phyloP scores from a whole-genome alignment of 2,113 vertebrate genomes.

The Ancistrus triradiatus region DNA sequence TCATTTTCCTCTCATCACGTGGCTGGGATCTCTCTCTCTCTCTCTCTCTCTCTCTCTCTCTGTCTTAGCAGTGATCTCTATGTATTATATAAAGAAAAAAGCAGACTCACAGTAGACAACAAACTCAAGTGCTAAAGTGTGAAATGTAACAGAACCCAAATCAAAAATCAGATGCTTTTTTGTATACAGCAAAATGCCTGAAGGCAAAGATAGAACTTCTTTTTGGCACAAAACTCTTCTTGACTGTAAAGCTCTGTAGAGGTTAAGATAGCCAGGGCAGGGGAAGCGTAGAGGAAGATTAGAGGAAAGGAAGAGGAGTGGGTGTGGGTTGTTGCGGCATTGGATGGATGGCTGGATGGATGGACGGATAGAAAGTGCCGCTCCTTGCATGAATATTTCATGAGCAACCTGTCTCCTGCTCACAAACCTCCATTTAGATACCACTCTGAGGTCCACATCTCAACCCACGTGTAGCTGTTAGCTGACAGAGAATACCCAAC shows the following conservation, averaged over 20 bases:
- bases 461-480: slow-evolving; percentile 48
- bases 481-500: slow-evolving; percentile 43
- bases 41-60: not conserved
- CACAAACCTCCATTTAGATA: slow-evolving; percentile 47
- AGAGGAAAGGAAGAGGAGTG: slow-evolving; percentile 24
- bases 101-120: not conserved
- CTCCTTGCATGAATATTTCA: slow-evolving; percentile 56
- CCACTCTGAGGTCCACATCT: slow-evolving; percentile 49
- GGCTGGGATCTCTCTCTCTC: not conserved
- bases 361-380: slow-evolving; percentile 34
- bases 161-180: not conserved
- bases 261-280: not conserved
- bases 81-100: slow-evolving; percentile 19
- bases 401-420: slow-evolving; percentile 55
- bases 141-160: not conserved
- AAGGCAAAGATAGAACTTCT: slow-evolving; percentile 11
- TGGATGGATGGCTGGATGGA: slow-evolving; percentile 16
- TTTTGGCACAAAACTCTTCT: not conserved
- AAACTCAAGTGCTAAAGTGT: not conserved
- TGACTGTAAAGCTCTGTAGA: not conserved
- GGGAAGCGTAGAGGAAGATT: slow-evolving; percentile 11
- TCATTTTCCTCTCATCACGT: slow-evolving; percentile 39
- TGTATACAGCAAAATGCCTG: not conserved
- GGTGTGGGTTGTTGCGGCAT: slow-evolving; percentile 34
- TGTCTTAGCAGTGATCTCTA: slow-evolving; percentile 2